Base-by-base conservation (phyloP, 2,797 vertebrate genomes). In the Chanos chanos region DNA sequence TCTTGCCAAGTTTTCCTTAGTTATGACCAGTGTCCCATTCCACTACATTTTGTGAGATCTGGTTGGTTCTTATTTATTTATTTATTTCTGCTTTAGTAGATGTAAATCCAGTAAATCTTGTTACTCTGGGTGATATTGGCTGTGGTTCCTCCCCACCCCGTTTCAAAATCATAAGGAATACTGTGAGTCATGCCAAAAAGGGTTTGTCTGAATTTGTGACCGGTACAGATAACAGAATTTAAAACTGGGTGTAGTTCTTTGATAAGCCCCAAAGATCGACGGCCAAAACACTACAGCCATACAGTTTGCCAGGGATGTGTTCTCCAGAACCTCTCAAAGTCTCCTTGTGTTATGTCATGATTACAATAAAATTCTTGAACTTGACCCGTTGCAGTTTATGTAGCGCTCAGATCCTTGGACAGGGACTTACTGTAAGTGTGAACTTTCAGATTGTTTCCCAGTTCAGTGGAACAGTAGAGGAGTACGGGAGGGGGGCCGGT, bases 341-440 rank as follows among this genome's bases (percentile, higher is more conserved):
- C 64, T 55, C 49, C 13, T 40, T 80, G 70, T 51, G 58, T 72
- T 57, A 68, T 77, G 83, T 66, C 39, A 83, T 77, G 82, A 83
- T 83, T 80, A 78, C 77, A 88, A 87, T 88, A 89, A 89, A 89
- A 74, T 75, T 73, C 79, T 78, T 24, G 77, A 81, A 71, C 52
- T 61, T 27, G 52, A 56, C 5, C 7, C 18, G 4, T 44, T 4
- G 28, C 4, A 30, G 13, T 27, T 5, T 22, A 5, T 16, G 25
- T 31, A 22, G 16, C 41, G 4, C n/a, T n/a, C n/a, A n/a, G n/a
- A n/a, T n/a, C n/a, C n/a, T n/a, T n/a, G n/a, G n/a, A n/a, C n/a
- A n/a, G n/a, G n/a, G n/a, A n/a, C n/a, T n/a, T n/a, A n/a, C n/a
- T n/a, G n/a, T n/a, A n/a, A n/a, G n/a, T n/a, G n/a, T n/a, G n/a